These are phyloP conservation scores for Dioctria linearis DNA, from an alignment of 2,888 invertebrate species.

Conservation along the genomic window DNA sequence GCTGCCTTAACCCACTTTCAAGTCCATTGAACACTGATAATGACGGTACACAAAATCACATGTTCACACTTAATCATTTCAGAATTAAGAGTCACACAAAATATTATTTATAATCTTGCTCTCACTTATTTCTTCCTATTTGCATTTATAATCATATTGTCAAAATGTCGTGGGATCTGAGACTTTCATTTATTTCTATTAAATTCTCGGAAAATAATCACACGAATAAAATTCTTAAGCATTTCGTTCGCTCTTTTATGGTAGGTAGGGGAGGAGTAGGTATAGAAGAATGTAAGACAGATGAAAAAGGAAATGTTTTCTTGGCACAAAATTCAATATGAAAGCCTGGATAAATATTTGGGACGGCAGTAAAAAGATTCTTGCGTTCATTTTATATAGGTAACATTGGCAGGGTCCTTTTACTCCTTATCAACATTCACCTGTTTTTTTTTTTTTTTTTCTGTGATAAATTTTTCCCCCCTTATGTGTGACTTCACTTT, in stretches of 20 bases:
- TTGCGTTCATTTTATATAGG: not conserved
- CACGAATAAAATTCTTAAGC: slow-evolving; percentile 14
- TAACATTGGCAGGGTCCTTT: slow-evolving; percentile 11
- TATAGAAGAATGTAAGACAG: not conserved
- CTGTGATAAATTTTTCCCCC: slow-evolving; percentile 39
- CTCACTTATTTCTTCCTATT: slow-evolving; percentile 6
- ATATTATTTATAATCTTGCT: slow-evolving; percentile 22
- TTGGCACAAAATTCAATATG: slow-evolving; percentile 27
- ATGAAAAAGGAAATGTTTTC: slow-evolving; percentile 24
- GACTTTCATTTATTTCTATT: slow-evolving; percentile 12
- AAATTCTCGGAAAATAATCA: not conserved
- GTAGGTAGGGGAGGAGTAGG: too few species aligned
- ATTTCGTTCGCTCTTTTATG: not conserved
- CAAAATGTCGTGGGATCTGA: slow-evolving; percentile 16
- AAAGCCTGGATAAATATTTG: slow-evolving; percentile 4
- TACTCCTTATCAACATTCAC: slow-evolving; percentile 43
- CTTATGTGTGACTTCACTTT: not conserved
- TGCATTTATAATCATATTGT: slow-evolving; percentile 7
- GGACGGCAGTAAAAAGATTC: slow-evolving; percentile 15
- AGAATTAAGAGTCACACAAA: slow-evolving; percentile 33
- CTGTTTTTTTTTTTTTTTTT: slow-evolving; percentile 6
- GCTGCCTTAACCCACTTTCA: slow-evolving; percentile 13
- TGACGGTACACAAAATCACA: slow-evolving; percentile 10
- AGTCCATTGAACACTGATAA: slow-evolving; percentile 19
- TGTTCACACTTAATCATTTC: not conserved